These are phyloP conservation scores for Hymenochirus boettgeri DNA, from an alignment of 2,113 vertebrate genomes.

Conservation along the genomic window DNA sequence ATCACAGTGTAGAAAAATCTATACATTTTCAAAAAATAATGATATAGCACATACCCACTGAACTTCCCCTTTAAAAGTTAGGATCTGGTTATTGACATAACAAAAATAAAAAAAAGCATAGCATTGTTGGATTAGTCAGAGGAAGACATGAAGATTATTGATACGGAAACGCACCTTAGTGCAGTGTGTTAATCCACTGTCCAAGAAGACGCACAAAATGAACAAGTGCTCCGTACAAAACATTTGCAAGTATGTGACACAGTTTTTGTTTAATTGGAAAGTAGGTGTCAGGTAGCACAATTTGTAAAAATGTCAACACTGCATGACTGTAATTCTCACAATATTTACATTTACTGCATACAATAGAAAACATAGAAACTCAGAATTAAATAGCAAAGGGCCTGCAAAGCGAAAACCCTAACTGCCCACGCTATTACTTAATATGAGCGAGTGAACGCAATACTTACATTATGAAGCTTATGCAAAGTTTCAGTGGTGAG, in stretches of 20 bases:
- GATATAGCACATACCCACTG: no score
- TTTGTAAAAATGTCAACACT: conserved; percentile 92
- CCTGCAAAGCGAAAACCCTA: conserved; percentile 71
- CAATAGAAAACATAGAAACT: conserved; percentile 75
- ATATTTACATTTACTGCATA: conserved; percentile 92
- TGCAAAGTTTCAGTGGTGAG: conserved; percentile 74
- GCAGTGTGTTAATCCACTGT: no score
- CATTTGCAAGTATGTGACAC: conserved; percentile 87
- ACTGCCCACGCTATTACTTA: conserved; percentile 66
- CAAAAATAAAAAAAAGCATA: conserved; percentile 21
- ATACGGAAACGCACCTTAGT: no score
- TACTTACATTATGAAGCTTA: conserved; percentile 73
- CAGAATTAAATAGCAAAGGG: conserved; percentile 61
- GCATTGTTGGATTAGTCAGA: conserved; percentile 28
- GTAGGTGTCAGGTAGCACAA: conserved; percentile 95
- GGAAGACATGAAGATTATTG: conserved; percentile 59
- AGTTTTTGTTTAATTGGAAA: conserved; percentile 87
- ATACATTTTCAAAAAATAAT: no score
- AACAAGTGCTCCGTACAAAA: conserved; percentile 68
- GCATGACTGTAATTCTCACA: conserved; percentile 91
- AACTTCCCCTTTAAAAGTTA: no score
- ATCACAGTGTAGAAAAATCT: no score
- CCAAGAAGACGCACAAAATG: conserved; percentile 59
- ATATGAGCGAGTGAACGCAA: conserved; percentile 76
- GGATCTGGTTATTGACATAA: no score